Percentiles rank a stretch among this genome's conserved stretches.
Evolutionary conservation across 2,888 invertebrate species (phyloP).

Genomic region (Ypsolopha sequella): DNA sequence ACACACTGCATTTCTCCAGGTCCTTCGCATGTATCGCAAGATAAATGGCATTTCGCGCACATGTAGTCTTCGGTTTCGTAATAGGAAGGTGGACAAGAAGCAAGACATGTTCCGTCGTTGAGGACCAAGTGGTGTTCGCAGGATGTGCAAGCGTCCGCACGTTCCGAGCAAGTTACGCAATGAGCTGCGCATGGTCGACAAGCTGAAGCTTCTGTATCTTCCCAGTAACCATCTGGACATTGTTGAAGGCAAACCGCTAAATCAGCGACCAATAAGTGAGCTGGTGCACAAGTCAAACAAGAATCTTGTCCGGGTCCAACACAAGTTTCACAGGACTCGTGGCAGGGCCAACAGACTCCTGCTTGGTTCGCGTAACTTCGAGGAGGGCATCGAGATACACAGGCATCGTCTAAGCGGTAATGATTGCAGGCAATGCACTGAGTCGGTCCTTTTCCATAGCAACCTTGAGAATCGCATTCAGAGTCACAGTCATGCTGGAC

Average conservation of each 20-base stretch:
- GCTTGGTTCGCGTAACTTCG: constrained; percentile 86
- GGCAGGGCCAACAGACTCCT: constrained; percentile 87
- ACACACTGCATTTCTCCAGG: constrained; percentile 84
- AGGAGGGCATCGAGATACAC: constrained; percentile 87
- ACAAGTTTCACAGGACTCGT: constrained; percentile 91
- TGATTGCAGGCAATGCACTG: constrained; percentile 88
- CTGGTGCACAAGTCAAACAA: constrained; percentile 87
- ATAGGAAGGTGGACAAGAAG: constrained; percentile 84
- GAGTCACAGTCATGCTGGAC: constrained; percentile 83
- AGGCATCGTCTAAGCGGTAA: constrained; percentile 84
- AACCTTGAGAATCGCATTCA: constrained; percentile 87
- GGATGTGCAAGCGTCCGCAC: constrained; percentile 86
- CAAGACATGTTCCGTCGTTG: constrained; percentile 84
- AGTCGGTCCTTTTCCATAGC: constrained; percentile 86
- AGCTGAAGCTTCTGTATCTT: constrained; percentile 79
- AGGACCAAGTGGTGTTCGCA: constrained; percentile 91
- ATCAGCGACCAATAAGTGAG: constrained; percentile 86
- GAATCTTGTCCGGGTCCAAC: constrained; percentile 90
- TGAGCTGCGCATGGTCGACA: constrained; percentile 90
- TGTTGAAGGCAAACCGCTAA: constrained; percentile 88
- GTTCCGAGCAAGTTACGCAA: constrained; percentile 87
- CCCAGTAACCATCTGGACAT: constrained; percentile 92
- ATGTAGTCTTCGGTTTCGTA: constrained; percentile 90
- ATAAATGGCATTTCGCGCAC: constrained; percentile 83
- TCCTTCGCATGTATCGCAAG: constrained; percentile 86